Conservation (phyloP, 2,113 vertebrate genomes). For the Vanacampus margaritifer region DNA sequence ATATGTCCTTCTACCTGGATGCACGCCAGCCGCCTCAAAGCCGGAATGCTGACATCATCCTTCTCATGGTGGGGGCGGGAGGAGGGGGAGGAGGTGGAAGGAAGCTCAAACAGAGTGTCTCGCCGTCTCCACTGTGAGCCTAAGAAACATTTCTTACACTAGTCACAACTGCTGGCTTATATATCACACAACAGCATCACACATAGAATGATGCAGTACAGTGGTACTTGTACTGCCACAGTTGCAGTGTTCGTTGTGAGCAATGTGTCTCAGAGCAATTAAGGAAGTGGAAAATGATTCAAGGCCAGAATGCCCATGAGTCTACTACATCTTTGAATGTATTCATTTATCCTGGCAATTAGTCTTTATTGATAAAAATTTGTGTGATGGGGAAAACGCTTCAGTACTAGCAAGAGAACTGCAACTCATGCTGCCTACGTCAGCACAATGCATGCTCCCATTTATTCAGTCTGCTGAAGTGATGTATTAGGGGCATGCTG, state of each 20-base stretch:
- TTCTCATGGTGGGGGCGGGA: neutral
- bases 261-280: neutral
- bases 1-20: constrained; percentile 63
- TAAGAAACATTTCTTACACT: neutral
- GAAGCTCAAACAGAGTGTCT: too few relatives aligned
- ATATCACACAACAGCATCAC: neutral
- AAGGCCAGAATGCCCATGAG: neutral
- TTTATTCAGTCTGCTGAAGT: neutral
- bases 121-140: neutral
- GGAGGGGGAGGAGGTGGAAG: neutral
- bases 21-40: constrained; percentile 57
- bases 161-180: neutral
- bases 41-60: constrained; percentile 47
- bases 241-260: neutral
- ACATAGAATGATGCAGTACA: neutral
- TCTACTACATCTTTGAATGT: neutral
- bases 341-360: neutral
- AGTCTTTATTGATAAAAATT: constrained; percentile 2
- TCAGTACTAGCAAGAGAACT: constrained; percentile 2
- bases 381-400: neutral
- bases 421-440: neutral
- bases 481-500: neutral
- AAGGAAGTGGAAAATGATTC: neutral
- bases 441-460: neutral
- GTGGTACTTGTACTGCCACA: neutral